A percentile compares a stretch with the other conserved stretches of the same genome.
Evolutionary conservation across 1,140 invertebrate species (phyloP).

Genomic region (Megathymus violae): DNA sequence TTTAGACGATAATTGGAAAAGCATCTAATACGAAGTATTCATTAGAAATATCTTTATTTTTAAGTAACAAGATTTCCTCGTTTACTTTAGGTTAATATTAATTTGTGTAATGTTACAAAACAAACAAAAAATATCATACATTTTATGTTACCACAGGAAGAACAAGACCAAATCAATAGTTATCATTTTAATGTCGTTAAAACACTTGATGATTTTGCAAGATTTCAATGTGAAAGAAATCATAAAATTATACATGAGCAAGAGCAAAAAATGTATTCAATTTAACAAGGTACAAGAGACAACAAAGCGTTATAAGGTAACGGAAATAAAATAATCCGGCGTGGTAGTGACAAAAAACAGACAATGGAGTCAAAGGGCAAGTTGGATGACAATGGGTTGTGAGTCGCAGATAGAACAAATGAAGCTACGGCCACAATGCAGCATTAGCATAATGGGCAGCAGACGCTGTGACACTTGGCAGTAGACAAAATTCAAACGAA

Average conservation of each 20-base stretch:
- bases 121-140: too few relatives aligned
- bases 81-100: too few relatives aligned
- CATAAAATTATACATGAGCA: slow-evolving; percentile 31
- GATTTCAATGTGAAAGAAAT: slow-evolving; percentile 12
- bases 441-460: slow-evolving; percentile 72
- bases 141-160: too few relatives aligned
- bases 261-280: slow-evolving; percentile 49
- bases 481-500: slow-evolving; percentile 48
- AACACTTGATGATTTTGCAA: slow-evolving; percentile 30
- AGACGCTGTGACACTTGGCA: too few relatives aligned
- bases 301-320: slow-evolving; percentile 71
- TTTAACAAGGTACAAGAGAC: slow-evolving; percentile 60
- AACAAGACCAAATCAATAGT: too few relatives aligned
- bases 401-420: slow-evolving; percentile 71
- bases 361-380: slow-evolving; percentile 81
- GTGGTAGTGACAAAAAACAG: slow-evolving; percentile 71
- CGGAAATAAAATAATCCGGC: slow-evolving; percentile 80
- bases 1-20: too few relatives aligned
- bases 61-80: too few relatives aligned
- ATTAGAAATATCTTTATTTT: too few relatives aligned
- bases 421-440: slow-evolving; percentile 68
- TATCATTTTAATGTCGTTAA: slow-evolving; percentile 5
- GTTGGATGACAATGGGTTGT: slow-evolving; percentile 63
- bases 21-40: too few relatives aligned
- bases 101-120: too few relatives aligned